Base-by-base conservation (phyloP, 1,140 invertebrate genomes). In the Drosophila oshimai region DNA sequence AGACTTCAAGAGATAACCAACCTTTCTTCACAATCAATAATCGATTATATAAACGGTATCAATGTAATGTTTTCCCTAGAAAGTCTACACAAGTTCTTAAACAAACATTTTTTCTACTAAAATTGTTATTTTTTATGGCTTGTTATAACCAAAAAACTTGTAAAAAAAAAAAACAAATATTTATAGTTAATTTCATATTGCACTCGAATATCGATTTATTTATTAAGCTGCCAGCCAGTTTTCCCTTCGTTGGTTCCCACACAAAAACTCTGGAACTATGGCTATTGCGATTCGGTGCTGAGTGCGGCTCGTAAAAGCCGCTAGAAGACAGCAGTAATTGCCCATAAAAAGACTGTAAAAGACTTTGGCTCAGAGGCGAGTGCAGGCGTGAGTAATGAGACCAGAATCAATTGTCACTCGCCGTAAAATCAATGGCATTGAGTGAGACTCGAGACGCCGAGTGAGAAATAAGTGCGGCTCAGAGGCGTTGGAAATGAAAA, bases 281-380 rank as follows among this genome's bases (percentile, higher is more conserved):
- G 64, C 39, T 15, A 39, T 29, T 68, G 50, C 64, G 29, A 28
- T 69, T 69, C 17, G 41, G 20, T 29, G 18, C 26, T 45, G 49
- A 68, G 64, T 70, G 41, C 51, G 62, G 54, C 58, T 70, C 65
- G 65, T 71, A 71, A 71, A 69, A 42, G 13, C 53, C 17, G 54
- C 64, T 60, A 44, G 64, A 50, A 49, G 53, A 58, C 68, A 42
- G 51, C 31, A 34, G 61, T 69, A 55, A 45, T 55, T 64, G 42
- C 51, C 31, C 74, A 58, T 72, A 77, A 77, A 71, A 58, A 55
- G 57, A 51, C 44, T 76, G 74, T 76, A 76, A 76, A 76, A 31
- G 55, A 41, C 47, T 53, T 42, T 44, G 15, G 39, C 61, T 67
- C 73, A 44, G 44, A 41, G 20, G 34, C 13, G 31, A 54, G 58